phyloP scores from a whole-genome alignment of 2,888 invertebrate species.

The Andricus quercusramuli region DNA sequence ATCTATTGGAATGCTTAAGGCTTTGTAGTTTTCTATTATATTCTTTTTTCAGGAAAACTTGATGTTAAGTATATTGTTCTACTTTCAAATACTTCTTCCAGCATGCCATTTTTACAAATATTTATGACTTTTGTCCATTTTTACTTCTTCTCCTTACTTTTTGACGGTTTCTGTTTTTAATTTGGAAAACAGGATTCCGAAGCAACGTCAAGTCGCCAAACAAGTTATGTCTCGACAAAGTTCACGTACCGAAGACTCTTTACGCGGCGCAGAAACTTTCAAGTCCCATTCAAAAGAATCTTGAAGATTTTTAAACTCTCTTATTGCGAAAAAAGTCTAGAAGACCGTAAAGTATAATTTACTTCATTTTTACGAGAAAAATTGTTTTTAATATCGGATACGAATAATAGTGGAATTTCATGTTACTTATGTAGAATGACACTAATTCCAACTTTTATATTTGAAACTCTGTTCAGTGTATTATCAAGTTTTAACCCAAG shows the following conservation, averaged over 20 bases:
- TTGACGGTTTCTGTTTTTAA: neutral
- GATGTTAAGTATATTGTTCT: slow-evolving; percentile 26
- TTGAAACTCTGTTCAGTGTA: neutral
- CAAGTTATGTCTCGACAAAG: neutral
- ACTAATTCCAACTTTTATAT: neutral
- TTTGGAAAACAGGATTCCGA: slow-evolving; percentile 34
- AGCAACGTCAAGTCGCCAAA: neutral
- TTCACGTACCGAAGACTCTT: slow-evolving; percentile 1
- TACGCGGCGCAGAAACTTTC: slow-evolving; percentile 14
- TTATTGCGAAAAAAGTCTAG: neutral
- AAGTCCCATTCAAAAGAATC: slow-evolving; percentile 30
- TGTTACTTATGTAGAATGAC: neutral
- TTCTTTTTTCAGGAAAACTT: neutral
- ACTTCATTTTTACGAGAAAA: neutral
- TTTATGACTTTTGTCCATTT: neutral
- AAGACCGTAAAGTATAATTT: slow-evolving; percentile 10
- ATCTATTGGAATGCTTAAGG: slow-evolving; percentile 12
- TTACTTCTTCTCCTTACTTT: neutral
- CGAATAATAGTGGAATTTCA: slow-evolving; percentile 7
- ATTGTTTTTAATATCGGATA: neutral
- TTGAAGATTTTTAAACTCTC: slow-evolving; percentile 2
- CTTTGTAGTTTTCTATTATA: slow-evolving; percentile 6
- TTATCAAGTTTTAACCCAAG: neutral
- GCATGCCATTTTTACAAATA: slow-evolving; percentile 14
- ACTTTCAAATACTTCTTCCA: neutral